phyloP scores from a whole-genome alignment of 2,888 invertebrate genomes.

The Aromia moschata region DNA sequence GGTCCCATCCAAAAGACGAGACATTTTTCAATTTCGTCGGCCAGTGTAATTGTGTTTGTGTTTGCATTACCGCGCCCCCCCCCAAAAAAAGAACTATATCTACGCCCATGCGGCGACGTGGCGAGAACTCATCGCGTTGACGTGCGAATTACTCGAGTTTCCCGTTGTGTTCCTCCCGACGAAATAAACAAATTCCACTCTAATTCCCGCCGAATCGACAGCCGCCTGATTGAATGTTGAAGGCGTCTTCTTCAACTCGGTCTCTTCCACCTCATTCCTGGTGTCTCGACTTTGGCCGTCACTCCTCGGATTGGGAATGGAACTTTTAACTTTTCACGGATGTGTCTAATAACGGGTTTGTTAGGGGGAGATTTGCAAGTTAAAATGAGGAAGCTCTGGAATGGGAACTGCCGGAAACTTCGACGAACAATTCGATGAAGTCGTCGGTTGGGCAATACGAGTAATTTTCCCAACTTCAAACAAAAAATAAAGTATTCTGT shows the following conservation, averaged over 20 bases:
- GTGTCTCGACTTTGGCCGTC: neutral
- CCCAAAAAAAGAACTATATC: too few species aligned
- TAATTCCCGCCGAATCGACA: slow-evolving; percentile 16
- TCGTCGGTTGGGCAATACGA: too few species aligned
- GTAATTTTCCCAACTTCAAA: too few species aligned
- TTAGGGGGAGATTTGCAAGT: slow-evolving; percentile 9
- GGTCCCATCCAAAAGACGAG: too few species aligned
- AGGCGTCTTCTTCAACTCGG: slow-evolving; percentile 8
- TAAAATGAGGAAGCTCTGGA: neutral
- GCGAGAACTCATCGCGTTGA: too few species aligned
- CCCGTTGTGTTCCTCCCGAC: slow-evolving; percentile 3
- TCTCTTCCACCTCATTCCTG: neutral
- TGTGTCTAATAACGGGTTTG: slow-evolving; percentile 3
- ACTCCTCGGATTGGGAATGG: neutral
- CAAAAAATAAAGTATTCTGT: too few species aligned
- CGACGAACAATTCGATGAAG: neutral
- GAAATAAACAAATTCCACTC: slow-evolving; percentile 11
- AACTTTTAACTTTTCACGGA: neutral
- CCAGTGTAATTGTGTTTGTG: too few species aligned
- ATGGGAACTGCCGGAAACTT: neutral
- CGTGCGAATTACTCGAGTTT: slow-evolving; percentile 14
- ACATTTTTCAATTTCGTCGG: too few species aligned
- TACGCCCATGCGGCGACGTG: too few species aligned
- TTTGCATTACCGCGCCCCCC: too few species aligned
- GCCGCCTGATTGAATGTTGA: slow-evolving; percentile 18